A percentile compares a stretch with the other conserved stretches of the same genome.
Conservation (phyloP, 2,113 vertebrate species). For the Holacanthus passer region DNA sequence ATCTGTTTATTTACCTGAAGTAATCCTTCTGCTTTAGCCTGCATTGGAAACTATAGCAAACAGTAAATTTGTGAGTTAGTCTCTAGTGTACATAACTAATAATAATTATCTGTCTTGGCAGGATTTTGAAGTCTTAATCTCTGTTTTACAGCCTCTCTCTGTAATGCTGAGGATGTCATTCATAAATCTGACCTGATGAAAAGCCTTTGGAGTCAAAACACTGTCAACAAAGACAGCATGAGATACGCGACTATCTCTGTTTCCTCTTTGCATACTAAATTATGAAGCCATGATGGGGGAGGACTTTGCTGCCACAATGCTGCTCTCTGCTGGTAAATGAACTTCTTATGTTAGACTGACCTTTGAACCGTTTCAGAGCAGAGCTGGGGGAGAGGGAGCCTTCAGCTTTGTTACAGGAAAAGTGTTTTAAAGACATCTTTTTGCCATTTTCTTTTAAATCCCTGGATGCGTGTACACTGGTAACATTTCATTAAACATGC, state of each 20-base stretch:
- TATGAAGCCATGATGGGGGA: constrained; percentile 19
- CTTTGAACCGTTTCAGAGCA: constrained; percentile 36
- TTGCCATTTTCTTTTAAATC: constrained; percentile 6
- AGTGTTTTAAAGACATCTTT: neutral
- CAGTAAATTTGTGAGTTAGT: constrained; percentile 6
- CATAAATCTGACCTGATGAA: constrained; percentile 70
- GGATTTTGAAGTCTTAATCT: constrained; percentile 69
- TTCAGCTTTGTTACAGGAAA: neutral
- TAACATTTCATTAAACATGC: neutral
- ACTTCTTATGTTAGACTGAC: constrained; percentile 44
- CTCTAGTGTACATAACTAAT: constrained; percentile 24
- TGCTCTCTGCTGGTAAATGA: constrained; percentile 84
- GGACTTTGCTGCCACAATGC: constrained; percentile 80
- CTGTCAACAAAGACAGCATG: constrained; percentile 61
- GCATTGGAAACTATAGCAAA: neutral
- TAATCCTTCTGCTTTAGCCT: constrained; percentile 17
- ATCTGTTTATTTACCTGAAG: neutral
- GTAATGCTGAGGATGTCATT: constrained; percentile 58
- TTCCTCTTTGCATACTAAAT: constrained; percentile 72
- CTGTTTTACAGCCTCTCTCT: constrained; percentile 51
- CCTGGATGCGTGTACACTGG: neutral
- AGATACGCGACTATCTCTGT: constrained; percentile 55
- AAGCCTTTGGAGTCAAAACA: constrained; percentile 68
- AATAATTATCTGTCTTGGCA: constrained; percentile 22
- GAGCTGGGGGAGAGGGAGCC: neutral